Evolutionary conservation across 2,113 vertebrate genomes (phyloP).

Genomic region (Sander lucioperca): DNA sequence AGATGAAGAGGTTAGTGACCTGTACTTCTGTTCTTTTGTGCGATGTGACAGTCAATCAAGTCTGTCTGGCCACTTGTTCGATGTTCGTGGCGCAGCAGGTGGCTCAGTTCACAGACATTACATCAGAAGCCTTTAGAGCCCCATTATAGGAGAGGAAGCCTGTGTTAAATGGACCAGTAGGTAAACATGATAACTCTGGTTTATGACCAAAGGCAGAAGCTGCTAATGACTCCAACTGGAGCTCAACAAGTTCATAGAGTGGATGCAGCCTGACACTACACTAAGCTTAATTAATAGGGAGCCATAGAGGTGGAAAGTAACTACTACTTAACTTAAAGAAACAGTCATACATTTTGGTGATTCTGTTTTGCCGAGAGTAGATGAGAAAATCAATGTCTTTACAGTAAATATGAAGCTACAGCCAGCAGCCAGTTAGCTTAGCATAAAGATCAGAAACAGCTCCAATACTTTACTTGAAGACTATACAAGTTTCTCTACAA

Average conservation of each 20-base stretch:
- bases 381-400: not conserved
- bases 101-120: not conserved
- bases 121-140: not conserved
- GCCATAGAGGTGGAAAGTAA: not conserved
- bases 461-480: not conserved
- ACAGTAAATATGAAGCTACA: not conserved
- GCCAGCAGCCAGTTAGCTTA: not conserved
- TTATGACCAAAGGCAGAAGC: not conserved
- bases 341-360: not conserved
- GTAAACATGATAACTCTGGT: not conserved
- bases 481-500: not conserved
- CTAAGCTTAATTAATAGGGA: not conserved
- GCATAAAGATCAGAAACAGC: not conserved
- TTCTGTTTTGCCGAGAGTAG: not conserved
- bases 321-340: not conserved
- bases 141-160: not conserved
- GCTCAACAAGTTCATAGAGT: not conserved
- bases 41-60: constrained; percentile 10
- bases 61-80: not conserved
- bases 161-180: not conserved
- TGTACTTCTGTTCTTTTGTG: constrained; percentile 10
- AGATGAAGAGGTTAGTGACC: constrained; percentile 1
- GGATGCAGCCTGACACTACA: not conserved
- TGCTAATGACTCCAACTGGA: not conserved
- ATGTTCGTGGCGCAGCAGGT: not conserved